Evolutionary conservation across 2,888 invertebrate species (phyloP), one percentile per base, ranked within the genome.

Genomic region (Chrysopilus asiliformis): DNA sequence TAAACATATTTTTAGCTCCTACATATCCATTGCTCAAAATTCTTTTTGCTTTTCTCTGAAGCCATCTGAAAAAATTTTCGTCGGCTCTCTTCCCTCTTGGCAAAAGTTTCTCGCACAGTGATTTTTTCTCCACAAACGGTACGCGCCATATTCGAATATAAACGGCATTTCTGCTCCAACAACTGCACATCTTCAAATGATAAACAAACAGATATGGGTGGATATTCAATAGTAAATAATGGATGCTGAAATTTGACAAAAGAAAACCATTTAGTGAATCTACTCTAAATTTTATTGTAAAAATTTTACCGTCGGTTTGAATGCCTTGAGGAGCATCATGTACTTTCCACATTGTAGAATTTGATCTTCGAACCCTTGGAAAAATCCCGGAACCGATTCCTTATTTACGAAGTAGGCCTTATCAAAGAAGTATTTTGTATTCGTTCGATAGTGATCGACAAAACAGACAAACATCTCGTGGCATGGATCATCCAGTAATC

Each of bases 381-480:
- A 56, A 52, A 83, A 84, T 39, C 75, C 75, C 0, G 84, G 84
- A 4, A 83, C 64, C 2, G 53, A 50, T 35, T 57, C 53, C 9
- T 46, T 48, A 2, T 51, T 49, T 8, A 63, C 48, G 40, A 49
- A 49, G 27, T 55, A 60, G 1, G 58, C 60, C 40, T 53, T 57
- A 39, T 64, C 62, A 31, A 57, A 64, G 30, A 53, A 63, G 20
- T 57, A 54, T 41, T 62, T 64, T 4, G 56, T 60, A 39, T 55
- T 51, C 36, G 51, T 48, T 6, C 55, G 46, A 39, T 54, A 52
- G 32, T 51, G 51, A 29, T 53, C 50, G 1, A 52, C 44, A 40
- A 52, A 53, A 4, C 49, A 48, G 35, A 93, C 79, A 61, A 91
- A 90, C 49, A 90, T 85, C 63, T 91, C 91, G 46, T 79, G 76